phyloP scores from a whole-genome alignment of 1,140 invertebrate genomes.

The Papilio xuthus region DNA sequence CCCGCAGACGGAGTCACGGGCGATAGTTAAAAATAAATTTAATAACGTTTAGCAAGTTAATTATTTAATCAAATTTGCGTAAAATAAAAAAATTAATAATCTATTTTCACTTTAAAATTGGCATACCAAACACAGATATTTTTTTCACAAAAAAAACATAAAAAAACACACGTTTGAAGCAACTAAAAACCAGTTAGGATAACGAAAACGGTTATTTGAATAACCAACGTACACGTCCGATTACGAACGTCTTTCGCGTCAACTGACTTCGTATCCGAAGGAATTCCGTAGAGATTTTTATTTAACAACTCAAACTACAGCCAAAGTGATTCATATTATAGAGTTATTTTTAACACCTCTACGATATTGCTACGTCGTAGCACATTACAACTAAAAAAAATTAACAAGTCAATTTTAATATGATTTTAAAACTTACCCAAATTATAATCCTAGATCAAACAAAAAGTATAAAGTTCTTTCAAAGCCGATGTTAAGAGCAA shows the following conservation, averaged over 20 bases:
- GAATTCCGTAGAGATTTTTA: not conserved
- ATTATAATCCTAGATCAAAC: no score
- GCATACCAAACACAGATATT: slow-evolving; percentile 1
- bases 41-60: no score
- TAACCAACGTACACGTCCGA: slow-evolving; percentile 1
- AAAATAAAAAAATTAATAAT: not conserved
- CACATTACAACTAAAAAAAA: not conserved
- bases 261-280: not conserved
- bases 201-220: not conserved
- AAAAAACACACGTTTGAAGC: not conserved
- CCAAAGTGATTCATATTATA: not conserved
- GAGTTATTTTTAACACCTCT: not conserved
- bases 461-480: no score
- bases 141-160: not conserved
- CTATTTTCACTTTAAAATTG: not conserved
- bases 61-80: no score
- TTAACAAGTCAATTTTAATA: no score
- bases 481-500: no score
- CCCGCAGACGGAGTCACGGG: no score
- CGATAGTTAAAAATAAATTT: no score
- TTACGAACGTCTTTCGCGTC: slow-evolving; percentile 10
- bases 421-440: no score
- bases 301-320: not conserved
- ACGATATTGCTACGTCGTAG: not conserved
- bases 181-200: not conserved